Evolutionary conservation across 2,797 vertebrate species (phyloP).

Genomic region (Ciconia nigra): DNA sequence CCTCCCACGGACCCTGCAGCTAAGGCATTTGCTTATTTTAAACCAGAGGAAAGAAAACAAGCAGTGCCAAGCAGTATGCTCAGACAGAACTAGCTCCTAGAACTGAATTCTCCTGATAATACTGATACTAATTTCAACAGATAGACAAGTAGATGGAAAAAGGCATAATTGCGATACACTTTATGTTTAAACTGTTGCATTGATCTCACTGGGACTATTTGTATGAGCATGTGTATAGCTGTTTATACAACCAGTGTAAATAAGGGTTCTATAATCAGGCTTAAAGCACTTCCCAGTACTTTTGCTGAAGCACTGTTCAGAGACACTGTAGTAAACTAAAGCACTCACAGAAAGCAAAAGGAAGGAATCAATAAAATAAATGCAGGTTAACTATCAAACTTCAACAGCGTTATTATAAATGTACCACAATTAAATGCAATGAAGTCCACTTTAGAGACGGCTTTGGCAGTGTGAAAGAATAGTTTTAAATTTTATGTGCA

Average conservation of each 20-base stretch:
- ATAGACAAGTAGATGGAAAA: background rate
- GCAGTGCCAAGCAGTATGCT: background rate
- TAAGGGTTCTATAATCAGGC: background rate
- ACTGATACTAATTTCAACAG: background rate
- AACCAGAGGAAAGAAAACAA: background rate
- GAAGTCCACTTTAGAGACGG: background rate
- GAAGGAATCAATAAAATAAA: background rate
- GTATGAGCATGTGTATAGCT: background rate
- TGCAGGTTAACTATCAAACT: background rate
- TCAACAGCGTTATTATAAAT: background rate
- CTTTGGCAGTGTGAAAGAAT: background rate
- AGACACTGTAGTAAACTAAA: background rate
- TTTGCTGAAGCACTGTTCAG: background rate
- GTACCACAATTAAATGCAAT: background rate
- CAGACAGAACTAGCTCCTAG: background rate
- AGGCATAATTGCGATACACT: background rate
- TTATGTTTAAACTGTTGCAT: background rate
- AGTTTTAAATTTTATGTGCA: background rate
- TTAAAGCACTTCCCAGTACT: background rate
- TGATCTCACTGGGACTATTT: background rate
- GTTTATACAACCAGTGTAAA: background rate
- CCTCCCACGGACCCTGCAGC: background rate
- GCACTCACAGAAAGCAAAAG: background rate
- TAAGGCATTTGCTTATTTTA: background rate
- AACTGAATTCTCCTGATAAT: background rate